Percentiles rank a stretch among this genome's conserved stretches.
phyloP scores from a whole-genome alignment of 1,140 invertebrate genomes.

The Drosophila sp. region DNA sequence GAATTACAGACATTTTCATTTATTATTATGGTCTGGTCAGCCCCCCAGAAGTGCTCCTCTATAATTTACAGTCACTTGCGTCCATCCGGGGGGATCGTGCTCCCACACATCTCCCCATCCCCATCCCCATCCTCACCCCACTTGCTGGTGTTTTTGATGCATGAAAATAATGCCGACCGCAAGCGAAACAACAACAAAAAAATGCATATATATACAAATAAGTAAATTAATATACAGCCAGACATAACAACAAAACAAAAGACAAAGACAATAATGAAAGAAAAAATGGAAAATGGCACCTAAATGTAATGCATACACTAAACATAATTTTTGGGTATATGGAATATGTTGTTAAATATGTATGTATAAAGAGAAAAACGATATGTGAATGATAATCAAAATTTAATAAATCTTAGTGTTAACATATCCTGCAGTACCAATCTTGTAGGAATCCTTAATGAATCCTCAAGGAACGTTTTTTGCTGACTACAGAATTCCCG shows the following conservation, averaged over 20 bases:
- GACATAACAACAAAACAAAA: constrained; percentile 45
- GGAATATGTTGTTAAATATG: background rate
- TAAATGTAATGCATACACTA: constrained; percentile 41
- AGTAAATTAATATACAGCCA: constrained; percentile 56
- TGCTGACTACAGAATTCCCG: too few species aligned
- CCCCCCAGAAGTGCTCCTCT: constrained; percentile 31
- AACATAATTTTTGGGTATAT: constrained; percentile 25
- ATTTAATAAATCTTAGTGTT: too few species aligned
- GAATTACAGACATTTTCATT: constrained; percentile 80
- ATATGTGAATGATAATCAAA: too few species aligned
- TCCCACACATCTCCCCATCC: constrained; percentile 58
- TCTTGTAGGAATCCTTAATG: too few species aligned
- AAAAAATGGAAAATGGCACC: constrained; percentile 23
- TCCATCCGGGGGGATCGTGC: constrained; percentile 37
- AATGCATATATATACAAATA: constrained; percentile 24
- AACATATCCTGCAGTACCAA: too few species aligned
- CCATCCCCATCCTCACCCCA: too few species aligned
- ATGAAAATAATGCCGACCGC: constrained; percentile 63
- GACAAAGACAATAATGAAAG: constrained; percentile 19
- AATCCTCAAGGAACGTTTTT: too few species aligned
- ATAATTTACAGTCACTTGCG: constrained; percentile 72
- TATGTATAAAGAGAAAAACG: too few species aligned
- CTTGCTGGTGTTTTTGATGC: constrained; percentile 44
- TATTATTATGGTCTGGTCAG: constrained; percentile 72
- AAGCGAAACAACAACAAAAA: constrained; percentile 41